Evolutionary conservation across 1,140 invertebrate genomes (phyloP).

Genomic region (Aphaenogaster floridana): DNA sequence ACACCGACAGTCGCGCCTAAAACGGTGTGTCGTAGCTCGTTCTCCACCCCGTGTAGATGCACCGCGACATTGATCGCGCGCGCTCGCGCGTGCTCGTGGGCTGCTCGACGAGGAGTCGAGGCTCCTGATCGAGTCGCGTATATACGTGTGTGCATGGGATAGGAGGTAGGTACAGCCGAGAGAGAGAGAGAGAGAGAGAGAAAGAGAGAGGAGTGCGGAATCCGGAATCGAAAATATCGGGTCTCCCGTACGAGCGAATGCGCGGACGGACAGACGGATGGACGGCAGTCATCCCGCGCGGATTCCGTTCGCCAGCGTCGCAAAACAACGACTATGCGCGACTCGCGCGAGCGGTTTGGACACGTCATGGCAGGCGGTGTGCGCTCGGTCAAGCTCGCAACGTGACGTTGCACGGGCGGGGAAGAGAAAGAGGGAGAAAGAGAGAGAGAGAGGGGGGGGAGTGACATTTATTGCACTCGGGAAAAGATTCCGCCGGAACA

Average conservation of each 20-base stretch:
- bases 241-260: neutral
- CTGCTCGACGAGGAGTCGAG: slow-evolving; percentile 21
- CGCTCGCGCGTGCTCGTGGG: neutral
- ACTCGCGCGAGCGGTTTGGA: slow-evolving; percentile 39
- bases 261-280: neutral
- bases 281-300: neutral
- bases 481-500: neutral
- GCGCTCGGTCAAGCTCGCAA: slow-evolving; percentile 19
- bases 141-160: neutral
- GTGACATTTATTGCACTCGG: neutral
- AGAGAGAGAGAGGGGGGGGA: too few relatives aligned
- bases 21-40: slow-evolving; percentile 12
- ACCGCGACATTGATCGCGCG: slow-evolving; percentile 46
- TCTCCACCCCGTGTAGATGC: neutral
- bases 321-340: slow-evolving; percentile 18
- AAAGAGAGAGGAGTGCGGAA: neutral
- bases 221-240: slow-evolving; percentile 41
- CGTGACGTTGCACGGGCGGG: neutral
- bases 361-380: slow-evolving; percentile 31
- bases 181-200: too few relatives aligned
- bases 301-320: neutral
- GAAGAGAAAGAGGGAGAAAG: neutral
- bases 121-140: slow-evolving; percentile 12
- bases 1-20: neutral
- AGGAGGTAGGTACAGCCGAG: neutral